Evolutionary conservation across 1,140 invertebrate species (phyloP), one percentile per base, ranked within the genome.

Genomic region (Vollenhovia emeryi): DNA sequence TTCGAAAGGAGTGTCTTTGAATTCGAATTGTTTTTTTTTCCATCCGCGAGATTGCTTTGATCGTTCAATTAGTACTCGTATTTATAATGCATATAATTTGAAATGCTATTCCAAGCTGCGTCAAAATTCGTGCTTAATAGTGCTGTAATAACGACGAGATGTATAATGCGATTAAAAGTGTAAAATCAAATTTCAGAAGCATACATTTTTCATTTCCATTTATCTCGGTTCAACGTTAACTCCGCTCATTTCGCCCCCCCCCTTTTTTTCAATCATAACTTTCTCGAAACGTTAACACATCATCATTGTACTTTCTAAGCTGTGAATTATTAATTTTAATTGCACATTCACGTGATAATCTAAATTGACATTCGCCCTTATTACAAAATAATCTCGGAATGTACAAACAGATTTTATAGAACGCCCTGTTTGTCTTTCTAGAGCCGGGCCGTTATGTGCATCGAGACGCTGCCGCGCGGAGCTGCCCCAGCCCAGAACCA

Each of bases 401-500:
- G 40, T 2, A 40, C 33, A n/a, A 82, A 11, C 15, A 69, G 7
- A 57, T 71, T 30, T 73, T 27, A 45, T 13, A 33, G 18, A 62
- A 45, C 43, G 11, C 69, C 15, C 11, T 62, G n/a, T 76, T 73
- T 90, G 52, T 85, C 86, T 79, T 90, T 86, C 82, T 90, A 94
- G 93, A 94, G 76, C 85, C 88, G 90, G 84, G 83, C 84, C 69
- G 87, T 79, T 80, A 89, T 84, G 86, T 84, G 86, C 80, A 88
- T 79, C 89, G 86, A 90, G 57, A 60, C 84, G 86, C 68, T 84
- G 84, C 86, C 84, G 84, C 86, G 87, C 88, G 88, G 75, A 85
- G 85, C 92, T 91, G 88, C 87, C 91, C 91, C 91, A 91, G 80
- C 89, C 87, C 91, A 89, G 90, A 92, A 92, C 91, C 90, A 91